A percentile compares a stretch with the other conserved stretches of the same genome.
These are phyloP conservation scores for Platypus cylindrus DNA, from an alignment of 2,888 invertebrate genomes.

Conservation along the genomic window DNA sequence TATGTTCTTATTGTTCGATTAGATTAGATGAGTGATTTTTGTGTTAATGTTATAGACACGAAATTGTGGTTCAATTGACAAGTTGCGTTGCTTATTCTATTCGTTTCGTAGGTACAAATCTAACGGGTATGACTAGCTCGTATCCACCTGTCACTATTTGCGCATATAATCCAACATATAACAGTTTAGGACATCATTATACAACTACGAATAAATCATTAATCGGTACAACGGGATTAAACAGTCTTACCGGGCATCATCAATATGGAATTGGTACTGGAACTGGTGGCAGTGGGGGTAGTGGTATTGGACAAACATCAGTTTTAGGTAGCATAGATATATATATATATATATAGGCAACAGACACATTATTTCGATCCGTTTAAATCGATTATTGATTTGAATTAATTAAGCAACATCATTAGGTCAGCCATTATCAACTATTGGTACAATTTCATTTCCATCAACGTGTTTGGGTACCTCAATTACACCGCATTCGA, in stretches of 20 bases:
- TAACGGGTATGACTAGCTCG: conserved; percentile 22
- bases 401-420: conserved; percentile 17
- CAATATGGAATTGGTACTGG: too few species aligned
- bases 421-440: conserved; percentile 20
- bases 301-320: conserved; percentile 24
- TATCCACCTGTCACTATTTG: conserved; percentile 22
- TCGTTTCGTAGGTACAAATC: conserved; percentile 17
- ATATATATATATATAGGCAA: neutral
- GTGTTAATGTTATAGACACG: too few species aligned
- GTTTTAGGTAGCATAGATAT: conserved; percentile 17
- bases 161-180: conserved; percentile 26
- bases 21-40: too few species aligned
- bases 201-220: conserved; percentile 26
- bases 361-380: neutral
- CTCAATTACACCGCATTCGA: conserved; percentile 39
- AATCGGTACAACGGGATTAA: conserved; percentile 19
- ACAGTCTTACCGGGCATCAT: conserved; percentile 20
- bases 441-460: conserved; percentile 22
- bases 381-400: neutral
- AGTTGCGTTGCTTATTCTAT: neutral
- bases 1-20: too few species aligned
- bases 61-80: too few species aligned
- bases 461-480: conserved; percentile 38
- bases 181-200: conserved; percentile 27
- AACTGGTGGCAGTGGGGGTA: conserved; percentile 21